Evolutionary conservation across 2,113 vertebrate genomes (phyloP).

Genomic region (Cyanistes caeruleus): DNA sequence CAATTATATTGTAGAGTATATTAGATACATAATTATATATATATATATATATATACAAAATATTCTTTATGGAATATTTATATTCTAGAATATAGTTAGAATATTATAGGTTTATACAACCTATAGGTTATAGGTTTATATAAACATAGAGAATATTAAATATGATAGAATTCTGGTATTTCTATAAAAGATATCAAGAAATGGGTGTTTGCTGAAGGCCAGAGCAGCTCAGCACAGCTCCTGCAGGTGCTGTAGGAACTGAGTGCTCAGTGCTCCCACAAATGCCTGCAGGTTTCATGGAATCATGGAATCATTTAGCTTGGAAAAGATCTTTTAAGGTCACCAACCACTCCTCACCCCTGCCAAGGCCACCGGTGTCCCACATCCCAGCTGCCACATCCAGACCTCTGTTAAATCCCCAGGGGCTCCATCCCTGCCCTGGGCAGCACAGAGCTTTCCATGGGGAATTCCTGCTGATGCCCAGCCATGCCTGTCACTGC

Average conservation of each 20-base stretch:
- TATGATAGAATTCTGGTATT: not conserved
- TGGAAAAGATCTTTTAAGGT: not conserved
- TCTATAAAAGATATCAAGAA: not conserved
- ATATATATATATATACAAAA: no score
- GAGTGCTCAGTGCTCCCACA: not conserved
- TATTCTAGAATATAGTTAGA: not conserved
- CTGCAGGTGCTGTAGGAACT: not conserved
- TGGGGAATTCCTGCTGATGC: no score
- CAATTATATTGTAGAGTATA: not conserved
- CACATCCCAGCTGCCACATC: not conserved
- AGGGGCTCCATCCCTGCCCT: no score
- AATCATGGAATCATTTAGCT: fast-evolving
- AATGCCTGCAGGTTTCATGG: not conserved
- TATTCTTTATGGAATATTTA: not conserved
- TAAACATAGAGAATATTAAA: not conserved
- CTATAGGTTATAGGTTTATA: not conserved
- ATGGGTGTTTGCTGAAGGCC: not conserved
- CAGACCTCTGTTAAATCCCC: not conserved
- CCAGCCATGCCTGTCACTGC: no score
- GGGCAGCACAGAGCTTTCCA: no score
- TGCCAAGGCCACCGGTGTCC: not conserved
- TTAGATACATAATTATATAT: not conserved
- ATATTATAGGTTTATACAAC: not conserved
- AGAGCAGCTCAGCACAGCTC: not conserved
- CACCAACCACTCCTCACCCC: fast-evolving